Percentiles rank a stretch among this genome's conserved stretches.
These are phyloP conservation scores for Fistularia tabacaria DNA, from an alignment of 2,797 vertebrate genomes.

Conservation along the genomic window DNA sequence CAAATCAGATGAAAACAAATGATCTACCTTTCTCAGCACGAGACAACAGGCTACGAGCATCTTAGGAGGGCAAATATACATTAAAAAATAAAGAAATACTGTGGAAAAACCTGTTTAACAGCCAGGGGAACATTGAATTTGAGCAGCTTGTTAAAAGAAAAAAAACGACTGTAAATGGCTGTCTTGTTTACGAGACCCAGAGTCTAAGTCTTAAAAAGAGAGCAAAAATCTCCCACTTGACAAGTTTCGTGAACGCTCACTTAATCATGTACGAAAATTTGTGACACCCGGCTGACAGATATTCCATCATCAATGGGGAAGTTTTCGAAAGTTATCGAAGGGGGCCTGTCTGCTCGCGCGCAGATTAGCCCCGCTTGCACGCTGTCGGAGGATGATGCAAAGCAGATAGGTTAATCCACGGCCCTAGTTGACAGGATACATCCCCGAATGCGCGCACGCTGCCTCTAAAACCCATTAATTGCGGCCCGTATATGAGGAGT, in stretches of 20 bases:
- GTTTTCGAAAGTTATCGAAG: constrained; percentile 70
- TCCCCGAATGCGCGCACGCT: constrained; percentile 54
- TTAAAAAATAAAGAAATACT: too few relatives aligned
- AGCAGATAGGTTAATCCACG: constrained; percentile 68
- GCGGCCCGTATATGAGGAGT: constrained; percentile 43
- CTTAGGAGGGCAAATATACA: too few relatives aligned
- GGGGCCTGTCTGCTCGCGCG: constrained; percentile 57
- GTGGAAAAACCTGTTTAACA: too few relatives aligned
- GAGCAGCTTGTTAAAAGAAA: neutral
- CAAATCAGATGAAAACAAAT: constrained; percentile 24
- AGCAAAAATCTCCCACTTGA: constrained; percentile 54
- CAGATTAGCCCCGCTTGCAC: constrained; percentile 69
- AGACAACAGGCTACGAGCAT: neutral
- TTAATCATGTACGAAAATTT: constrained; percentile 71
- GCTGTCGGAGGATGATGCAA: constrained; percentile 53
- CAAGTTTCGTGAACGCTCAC: constrained; percentile 54
- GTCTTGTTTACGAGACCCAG: too few relatives aligned
- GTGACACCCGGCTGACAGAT: constrained; percentile 71
- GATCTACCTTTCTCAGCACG: neutral
- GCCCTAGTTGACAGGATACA: constrained; percentile 63
- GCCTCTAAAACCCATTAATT: constrained; percentile 70
- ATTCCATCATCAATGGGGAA: constrained; percentile 71
- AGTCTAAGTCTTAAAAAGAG: too few relatives aligned
- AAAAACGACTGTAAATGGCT: constrained; percentile 8
- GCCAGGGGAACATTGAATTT: too few relatives aligned